phyloP scores from a whole-genome alignment of 2,797 vertebrate species.

The Mustela erminea region DNA sequence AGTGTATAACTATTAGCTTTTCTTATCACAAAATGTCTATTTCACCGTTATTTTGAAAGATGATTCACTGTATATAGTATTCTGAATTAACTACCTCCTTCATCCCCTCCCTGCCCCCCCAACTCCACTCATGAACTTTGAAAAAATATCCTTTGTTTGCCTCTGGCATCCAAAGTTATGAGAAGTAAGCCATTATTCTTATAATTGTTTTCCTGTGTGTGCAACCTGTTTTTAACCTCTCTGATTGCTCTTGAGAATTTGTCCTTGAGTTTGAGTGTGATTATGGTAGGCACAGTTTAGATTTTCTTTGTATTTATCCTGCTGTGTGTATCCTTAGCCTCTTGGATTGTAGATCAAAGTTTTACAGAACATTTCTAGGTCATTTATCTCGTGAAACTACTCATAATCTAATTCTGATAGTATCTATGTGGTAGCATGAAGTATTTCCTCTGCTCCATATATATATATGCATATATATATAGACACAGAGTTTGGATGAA shows the following conservation, averaged over 20 bases:
- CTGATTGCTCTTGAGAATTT: neutral
- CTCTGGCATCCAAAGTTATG: neutral
- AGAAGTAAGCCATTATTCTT: neutral
- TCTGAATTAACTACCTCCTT: neutral
- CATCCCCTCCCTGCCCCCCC: neutral
- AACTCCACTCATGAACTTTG: neutral
- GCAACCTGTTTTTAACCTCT: neutral
- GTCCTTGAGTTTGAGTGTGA: neutral
- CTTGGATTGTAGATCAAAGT: neutral
- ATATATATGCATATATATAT: neutral
- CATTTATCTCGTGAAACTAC: neutral
- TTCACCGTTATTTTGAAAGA: neutral
- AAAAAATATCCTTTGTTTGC: neutral
- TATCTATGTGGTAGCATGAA: neutral
- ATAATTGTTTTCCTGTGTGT: neutral
- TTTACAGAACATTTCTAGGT: neutral
- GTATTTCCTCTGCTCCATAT: neutral
- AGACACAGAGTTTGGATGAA: neutral
- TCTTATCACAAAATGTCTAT: neutral
- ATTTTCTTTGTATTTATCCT: constrained; percentile 6
- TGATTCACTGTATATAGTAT: neutral
- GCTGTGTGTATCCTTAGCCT: neutral
- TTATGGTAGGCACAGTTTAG: neutral
- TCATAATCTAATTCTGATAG: neutral
- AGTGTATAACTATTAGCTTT: neutral